Conservation (phyloP, 2,888 invertebrate species). For the Malthinus flaveolus region DNA sequence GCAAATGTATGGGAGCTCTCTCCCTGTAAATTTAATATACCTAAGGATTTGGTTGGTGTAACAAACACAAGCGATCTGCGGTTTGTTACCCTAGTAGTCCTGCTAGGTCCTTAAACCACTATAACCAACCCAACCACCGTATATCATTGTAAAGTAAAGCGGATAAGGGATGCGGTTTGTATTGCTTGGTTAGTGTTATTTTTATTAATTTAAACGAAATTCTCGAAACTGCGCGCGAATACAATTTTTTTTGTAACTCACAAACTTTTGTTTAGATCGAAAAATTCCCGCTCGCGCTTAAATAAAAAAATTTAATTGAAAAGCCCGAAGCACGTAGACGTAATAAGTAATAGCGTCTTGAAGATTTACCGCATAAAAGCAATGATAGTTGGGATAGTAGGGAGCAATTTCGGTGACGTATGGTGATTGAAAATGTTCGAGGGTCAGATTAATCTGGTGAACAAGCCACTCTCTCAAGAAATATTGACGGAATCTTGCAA, state of each 20-base stretch:
- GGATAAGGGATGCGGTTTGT: constrained; percentile 27
- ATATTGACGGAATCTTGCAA: constrained; percentile 20
- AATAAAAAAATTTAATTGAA: background rate
- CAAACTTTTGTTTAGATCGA: background rate
- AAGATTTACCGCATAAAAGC: constrained; percentile 18
- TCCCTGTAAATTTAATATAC: constrained; percentile 29
- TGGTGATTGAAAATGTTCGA: constrained; percentile 26
- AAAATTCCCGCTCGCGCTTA: too few relatives aligned
- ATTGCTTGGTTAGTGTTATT: constrained; percentile 17
- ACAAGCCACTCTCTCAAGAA: constrained; percentile 12
- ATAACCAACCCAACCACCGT: constrained; percentile 30
- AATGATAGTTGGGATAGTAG: constrained; percentile 19
- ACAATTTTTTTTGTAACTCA: background rate
- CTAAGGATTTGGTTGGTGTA: constrained; percentile 30
- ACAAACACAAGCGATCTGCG: constrained; percentile 30
- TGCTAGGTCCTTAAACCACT: constrained; percentile 29
- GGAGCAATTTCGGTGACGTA: constrained; percentile 27
- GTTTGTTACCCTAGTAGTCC: constrained; percentile 29
- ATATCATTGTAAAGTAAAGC: constrained; percentile 30
- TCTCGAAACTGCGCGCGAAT: background rate
- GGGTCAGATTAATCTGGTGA: constrained; percentile 26
- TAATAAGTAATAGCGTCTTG: constrained; percentile 12
- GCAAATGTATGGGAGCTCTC: constrained; percentile 22
- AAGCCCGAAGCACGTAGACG: background rate
- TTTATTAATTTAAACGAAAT: constrained; percentile 10